phyloP scores from a whole-genome alignment of 2,797 vertebrate species.

The Peromyscus attwateri region DNA sequence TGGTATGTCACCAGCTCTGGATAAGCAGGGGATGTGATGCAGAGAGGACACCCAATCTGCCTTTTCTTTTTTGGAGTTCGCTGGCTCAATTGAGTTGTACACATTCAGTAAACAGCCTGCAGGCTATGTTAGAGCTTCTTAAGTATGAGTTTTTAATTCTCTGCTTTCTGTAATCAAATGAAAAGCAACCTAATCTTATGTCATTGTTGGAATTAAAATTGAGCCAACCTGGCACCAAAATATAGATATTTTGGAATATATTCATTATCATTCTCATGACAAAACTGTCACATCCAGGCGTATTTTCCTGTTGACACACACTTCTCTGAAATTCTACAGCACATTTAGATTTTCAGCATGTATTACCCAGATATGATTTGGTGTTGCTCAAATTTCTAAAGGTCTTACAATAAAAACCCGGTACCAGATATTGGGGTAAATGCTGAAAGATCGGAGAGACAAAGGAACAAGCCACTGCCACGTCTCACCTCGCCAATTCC shows the following conservation, averaged over 20 bases:
- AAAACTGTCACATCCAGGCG: not conserved
- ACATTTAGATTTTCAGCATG: not conserved
- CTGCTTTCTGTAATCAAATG: slow-evolving; percentile 51
- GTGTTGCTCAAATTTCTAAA: no score
- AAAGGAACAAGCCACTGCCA: no score
- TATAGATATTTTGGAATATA: not conserved
- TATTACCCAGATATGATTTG: not conserved
- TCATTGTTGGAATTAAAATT: slow-evolving; percentile 49
- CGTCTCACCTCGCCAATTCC: no score
- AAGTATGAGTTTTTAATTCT: slow-evolving; percentile 50
- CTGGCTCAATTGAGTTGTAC: not conserved
- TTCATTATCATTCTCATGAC: not conserved
- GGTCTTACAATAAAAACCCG: no score
- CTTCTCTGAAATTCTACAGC: slow-evolving; percentile 43
- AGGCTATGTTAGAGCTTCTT: slow-evolving; percentile 17
- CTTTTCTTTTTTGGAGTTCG: not conserved
- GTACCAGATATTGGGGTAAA: no score
- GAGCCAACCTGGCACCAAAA: slow-evolving; percentile 32
- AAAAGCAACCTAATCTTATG: slow-evolving; percentile 13
- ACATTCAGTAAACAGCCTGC: not conserved
- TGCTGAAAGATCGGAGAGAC: no score
- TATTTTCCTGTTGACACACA: not conserved
- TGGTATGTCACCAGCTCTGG: not conserved
- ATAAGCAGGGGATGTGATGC: not conserved
- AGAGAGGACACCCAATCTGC: not conserved